These are phyloP conservation scores for Antheraea yamamai DNA, from an alignment of 2,888 invertebrate genomes.

Conservation along the genomic window DNA sequence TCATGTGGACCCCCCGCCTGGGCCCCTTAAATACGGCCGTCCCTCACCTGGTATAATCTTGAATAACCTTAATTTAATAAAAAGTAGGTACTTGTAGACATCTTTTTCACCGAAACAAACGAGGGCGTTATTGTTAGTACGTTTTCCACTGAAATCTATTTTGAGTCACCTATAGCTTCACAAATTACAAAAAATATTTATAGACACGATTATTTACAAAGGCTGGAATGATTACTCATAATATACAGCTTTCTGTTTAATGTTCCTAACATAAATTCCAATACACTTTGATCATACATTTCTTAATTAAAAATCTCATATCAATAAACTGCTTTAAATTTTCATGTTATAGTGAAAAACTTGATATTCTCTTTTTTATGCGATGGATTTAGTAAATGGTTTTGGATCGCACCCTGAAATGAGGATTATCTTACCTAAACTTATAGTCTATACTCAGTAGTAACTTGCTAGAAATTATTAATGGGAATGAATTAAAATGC, in stretches of 20 bases:
- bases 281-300: no score
- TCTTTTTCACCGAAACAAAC: neutral
- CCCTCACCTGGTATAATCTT: no score
- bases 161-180: neutral
- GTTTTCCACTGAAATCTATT: neutral
- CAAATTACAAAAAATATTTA: slow-evolving; percentile 1
- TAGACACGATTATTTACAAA: neutral
- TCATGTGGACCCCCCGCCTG: no score
- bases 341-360: neutral
- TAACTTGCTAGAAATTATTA: no score
- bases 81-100: neutral
- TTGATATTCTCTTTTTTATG: neutral
- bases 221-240: neutral
- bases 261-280: neutral
- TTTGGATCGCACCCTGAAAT: neutral
- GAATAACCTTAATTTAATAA: neutral
- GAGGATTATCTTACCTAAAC: no score
- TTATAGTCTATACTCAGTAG: no score
- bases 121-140: neutral
- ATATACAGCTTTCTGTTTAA: neutral
- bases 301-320: neutral
- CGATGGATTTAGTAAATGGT: no score
- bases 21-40: no score
- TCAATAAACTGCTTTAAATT: neutral
- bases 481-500: neutral